phyloP scores from a whole-genome alignment of 30 jellyfish, hydroid and myxozoan genomes.

The Sanderia malayensis region DNA sequence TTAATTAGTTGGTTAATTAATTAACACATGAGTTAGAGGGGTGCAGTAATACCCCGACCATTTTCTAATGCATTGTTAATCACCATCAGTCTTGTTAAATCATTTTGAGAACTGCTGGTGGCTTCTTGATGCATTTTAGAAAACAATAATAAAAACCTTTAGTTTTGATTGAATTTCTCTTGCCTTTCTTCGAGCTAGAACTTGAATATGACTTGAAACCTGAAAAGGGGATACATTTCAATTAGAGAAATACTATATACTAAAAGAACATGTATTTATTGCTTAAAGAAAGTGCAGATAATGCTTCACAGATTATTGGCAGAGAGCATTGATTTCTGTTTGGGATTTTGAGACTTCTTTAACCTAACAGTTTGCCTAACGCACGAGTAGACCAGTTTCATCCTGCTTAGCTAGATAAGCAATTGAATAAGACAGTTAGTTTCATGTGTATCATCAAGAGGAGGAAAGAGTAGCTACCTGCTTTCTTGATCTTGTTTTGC shows the following conservation, averaged over 20 bases:
- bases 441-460: no score
- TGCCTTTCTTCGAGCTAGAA: slow-evolving; percentile 95
- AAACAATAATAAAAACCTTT: slow-evolving; percentile 57
- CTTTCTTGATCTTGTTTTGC: slow-evolving; percentile 92
- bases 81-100: not conserved
- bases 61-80: not conserved
- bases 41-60: not conserved
- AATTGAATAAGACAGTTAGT: no score
- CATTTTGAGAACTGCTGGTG: no score
- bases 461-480: no score
- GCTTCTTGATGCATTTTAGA: slow-evolving; percentile 2
- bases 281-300: no score
- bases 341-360: no score
- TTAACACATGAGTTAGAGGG: not conserved
- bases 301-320: no score
- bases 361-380: no score
- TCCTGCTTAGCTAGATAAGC: no score
- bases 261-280: not conserved
- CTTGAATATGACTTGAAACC: slow-evolving; percentile 99
- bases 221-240: slow-evolving; percentile 8
- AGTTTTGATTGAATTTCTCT: slow-evolving; percentile 74
- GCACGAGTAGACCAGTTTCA: no score
- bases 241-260: not conserved
- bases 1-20: no score
- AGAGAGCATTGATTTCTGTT: no score